phyloP scores from a whole-genome alignment of 2,113 vertebrate genomes.

The Vulpes vulpes region DNA sequence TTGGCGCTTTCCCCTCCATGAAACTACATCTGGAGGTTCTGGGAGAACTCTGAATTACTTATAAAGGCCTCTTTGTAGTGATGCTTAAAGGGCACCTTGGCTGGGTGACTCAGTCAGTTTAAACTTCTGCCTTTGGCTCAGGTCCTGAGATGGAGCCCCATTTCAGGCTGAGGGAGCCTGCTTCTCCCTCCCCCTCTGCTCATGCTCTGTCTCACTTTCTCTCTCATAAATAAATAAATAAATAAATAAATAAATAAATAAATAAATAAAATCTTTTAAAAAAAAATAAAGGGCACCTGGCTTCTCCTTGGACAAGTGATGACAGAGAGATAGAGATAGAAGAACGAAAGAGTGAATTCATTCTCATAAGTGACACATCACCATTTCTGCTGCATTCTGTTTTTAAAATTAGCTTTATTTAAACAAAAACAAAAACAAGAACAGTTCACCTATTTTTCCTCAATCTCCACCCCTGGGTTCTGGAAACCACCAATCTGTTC shows the following conservation, averaged over 20 bases:
- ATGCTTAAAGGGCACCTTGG: background rate
- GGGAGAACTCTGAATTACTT: no score
- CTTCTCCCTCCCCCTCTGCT: no score
- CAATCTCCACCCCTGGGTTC: background rate
- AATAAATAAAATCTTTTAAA: no score
- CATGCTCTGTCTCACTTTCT: no score
- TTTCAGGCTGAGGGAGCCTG: no score
- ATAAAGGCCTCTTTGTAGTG: background rate
- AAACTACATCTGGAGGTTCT: background rate
- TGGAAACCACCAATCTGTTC: background rate
- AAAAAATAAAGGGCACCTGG: background rate
- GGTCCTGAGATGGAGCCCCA: no score
- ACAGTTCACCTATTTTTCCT: background rate
- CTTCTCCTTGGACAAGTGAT: background rate
- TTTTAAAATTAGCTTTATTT: background rate
- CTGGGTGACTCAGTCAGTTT: no score
- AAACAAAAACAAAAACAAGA: background rate
- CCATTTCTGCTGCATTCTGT: background rate
- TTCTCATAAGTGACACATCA: background rate
- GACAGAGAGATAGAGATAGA: background rate
- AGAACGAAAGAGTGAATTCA: background rate
- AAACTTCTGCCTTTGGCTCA: no score
- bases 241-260: no score
- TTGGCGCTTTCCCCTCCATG: background rate
- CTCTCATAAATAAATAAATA: no score